These are phyloP conservation scores for Sphaerodactylus townsendi DNA, from an alignment of 2,113 vertebrate genomes.

Conservation along the genomic window DNA sequence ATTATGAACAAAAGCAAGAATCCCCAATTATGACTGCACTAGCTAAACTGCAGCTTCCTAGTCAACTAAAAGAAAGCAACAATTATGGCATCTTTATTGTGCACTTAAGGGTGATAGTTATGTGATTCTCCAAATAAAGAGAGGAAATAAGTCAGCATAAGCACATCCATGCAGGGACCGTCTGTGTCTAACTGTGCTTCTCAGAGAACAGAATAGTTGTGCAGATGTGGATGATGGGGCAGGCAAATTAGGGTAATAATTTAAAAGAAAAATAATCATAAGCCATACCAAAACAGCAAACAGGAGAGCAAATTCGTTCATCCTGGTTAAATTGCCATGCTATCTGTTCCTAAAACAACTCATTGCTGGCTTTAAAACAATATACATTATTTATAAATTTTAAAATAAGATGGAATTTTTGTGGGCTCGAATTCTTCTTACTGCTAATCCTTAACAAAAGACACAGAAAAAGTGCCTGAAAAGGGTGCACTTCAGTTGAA, in stretches of 20 bases:
- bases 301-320: background rate
- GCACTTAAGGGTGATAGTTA: background rate
- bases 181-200: background rate
- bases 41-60: background rate
- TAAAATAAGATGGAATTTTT: accelerated
- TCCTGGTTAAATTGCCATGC: background rate
- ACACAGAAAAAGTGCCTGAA: background rate
- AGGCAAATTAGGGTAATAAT: background rate
- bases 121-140: background rate
- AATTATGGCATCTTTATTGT: background rate
- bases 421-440: background rate
- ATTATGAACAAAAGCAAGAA: background rate
- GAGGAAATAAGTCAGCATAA: background rate
- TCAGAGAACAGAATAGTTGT: background rate
- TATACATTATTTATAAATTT: background rate
- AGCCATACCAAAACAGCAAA: background rate
- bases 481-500: slow-evolving; percentile 5
- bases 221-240: background rate
- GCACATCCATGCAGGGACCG: background rate
- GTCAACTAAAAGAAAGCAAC: slow-evolving; percentile 7
- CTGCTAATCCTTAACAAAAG: accelerated
- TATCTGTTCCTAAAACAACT: slow-evolving; percentile 2
- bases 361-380: background rate
- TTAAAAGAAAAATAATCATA: background rate
- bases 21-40: background rate